Percentiles rank a stretch among this genome's conserved stretches.
Conservation (phyloP, 2,888 invertebrate species). For the Mimachlamys varia region DNA sequence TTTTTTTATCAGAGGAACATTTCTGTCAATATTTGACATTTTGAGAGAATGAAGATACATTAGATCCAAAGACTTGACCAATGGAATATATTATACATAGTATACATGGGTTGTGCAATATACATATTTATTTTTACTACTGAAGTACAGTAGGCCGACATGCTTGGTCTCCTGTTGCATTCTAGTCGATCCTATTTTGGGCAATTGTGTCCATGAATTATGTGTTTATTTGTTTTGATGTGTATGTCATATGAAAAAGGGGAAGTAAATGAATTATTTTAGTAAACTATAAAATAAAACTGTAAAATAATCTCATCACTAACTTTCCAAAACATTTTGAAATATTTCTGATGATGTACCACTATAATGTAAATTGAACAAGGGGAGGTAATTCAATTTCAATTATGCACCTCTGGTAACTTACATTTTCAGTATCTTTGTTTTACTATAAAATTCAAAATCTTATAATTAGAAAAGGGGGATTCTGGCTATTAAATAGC, state of each 20-base stretch:
- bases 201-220: neutral
- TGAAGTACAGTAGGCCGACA: neutral
- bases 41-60: too few species aligned
- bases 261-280: neutral
- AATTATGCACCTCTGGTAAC: too few species aligned
- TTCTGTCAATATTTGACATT: too few species aligned
- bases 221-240: neutral
- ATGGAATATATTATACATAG: neutral
- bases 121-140: neutral
- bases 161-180: neutral
- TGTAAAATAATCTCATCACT: neutral
- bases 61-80: too few species aligned
- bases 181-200: neutral
- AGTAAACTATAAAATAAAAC: neutral
- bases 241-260: neutral
- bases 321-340: neutral
- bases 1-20: too few species aligned
- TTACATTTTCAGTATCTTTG: too few species aligned
- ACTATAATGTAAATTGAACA: neutral
- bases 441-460: neutral
- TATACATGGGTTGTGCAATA: neutral
- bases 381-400: constrained; percentile 25
- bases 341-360: neutral
- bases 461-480: neutral
- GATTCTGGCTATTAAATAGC: too few species aligned